Conservation (phyloP, 2,888 invertebrate species). For the Argynnis bischoffii region DNA sequence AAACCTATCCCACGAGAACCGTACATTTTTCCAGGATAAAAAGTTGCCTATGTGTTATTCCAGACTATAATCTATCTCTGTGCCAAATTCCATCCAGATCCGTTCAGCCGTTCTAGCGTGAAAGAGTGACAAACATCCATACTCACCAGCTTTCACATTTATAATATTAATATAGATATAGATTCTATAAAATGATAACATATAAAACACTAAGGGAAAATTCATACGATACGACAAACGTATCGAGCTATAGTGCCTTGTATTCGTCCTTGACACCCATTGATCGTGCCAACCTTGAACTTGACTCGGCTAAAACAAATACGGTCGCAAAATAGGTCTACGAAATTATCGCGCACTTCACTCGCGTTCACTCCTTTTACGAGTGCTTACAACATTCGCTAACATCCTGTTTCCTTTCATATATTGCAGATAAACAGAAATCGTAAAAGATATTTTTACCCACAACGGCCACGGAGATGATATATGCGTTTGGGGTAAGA, state of each 20-base stretch:
- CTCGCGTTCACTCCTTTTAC: constrained; percentile 2
- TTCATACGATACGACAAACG: background rate
- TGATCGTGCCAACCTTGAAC: constrained; percentile 44
- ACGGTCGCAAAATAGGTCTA: constrained; percentile 2
- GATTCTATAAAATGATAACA: no score
- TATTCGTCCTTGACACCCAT: constrained; percentile 43
- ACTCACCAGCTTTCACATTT: no score
- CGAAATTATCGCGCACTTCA: background rate
- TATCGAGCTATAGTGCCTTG: no score
- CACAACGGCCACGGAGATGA: no score
- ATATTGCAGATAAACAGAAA: background rate
- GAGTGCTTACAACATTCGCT: background rate
- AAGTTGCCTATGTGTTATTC: no score
- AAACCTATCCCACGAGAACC: no score
- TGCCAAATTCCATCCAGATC: no score
- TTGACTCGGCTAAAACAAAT: constrained; percentile 21
- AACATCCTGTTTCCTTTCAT: background rate
- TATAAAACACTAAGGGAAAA: background rate
- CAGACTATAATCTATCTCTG: no score
- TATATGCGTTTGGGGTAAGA: background rate
- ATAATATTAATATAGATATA: no score
- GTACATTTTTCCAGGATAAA: no score
- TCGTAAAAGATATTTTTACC: constrained; percentile 13
- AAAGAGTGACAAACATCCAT: no score
- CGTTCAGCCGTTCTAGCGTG: no score